Base-by-base conservation (phyloP, 2,113 vertebrate genomes). In the Narcine bancroftii region DNA sequence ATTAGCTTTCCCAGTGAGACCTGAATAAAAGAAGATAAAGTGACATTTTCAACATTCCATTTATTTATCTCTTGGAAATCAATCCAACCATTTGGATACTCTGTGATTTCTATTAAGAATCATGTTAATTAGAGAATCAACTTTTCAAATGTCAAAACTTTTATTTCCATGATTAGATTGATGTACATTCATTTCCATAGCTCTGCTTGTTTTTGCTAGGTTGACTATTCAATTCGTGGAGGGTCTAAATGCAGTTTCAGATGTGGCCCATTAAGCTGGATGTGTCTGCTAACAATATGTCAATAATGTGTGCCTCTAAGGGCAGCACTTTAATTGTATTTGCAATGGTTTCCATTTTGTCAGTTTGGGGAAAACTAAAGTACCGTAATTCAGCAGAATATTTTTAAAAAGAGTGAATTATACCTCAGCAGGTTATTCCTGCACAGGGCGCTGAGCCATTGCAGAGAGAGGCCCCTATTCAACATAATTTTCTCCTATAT, bases 271-370 rank as follows among this genome's bases (percentile, higher is more conserved):
- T 91, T 91, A 91, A 69, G 63, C 89, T 42, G 89, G 42, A 69
- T 45, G 10, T 91, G 39, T 65, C 89, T 91, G 87, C 63, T 69
- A 66, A 29, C 21, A 89, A 63, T 26, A 39, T 42, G 21, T 65
- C 87, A 60, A 89, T 89, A 89, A 39, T 56, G 69, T 89, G 65
- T 89, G 87, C 63, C 63, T 89, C 36, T 33, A 66, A 91, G 89
- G 21, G 42, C 17, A 71, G 89, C 65, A 69, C 89, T 91, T 91
- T 69, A 69, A 91, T 69, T 91, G 89, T 17, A 33, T 45, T 42
- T 91, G 24, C 63, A 91, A 13, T 10, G 65, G 5, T 91, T 33
- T 71, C 42, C 13, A 91, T 69, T 89, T 91, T 91, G 45, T 24
- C 63, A 69, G 63, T 69, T 71, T 66, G 15, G 42, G 42, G 65